Evolutionary conservation across 2,888 invertebrate genomes (phyloP).

Genomic region (Nebria brevicollis): DNA sequence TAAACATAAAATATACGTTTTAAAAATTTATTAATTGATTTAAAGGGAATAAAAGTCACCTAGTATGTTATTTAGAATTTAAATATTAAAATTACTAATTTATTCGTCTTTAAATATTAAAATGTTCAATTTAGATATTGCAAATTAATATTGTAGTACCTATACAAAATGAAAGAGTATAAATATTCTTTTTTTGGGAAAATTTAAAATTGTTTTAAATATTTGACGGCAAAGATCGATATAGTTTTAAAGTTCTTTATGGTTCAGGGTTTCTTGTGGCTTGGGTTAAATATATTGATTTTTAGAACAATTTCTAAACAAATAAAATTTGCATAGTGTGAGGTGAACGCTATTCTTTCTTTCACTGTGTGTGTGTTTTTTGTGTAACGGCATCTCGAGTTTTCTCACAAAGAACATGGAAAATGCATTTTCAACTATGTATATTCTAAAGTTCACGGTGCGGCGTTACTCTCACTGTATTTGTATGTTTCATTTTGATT

Average conservation of each 20-base stretch:
- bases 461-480: not conserved
- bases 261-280: not conserved
- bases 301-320: not conserved
- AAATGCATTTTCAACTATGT: not conserved
- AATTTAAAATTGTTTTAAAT: too few relatives aligned
- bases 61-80: too few relatives aligned
- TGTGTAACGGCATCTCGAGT: not conserved
- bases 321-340: not conserved
- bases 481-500: not conserved
- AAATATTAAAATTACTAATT: too few relatives aligned
- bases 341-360: not conserved
- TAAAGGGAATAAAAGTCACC: too few relatives aligned
- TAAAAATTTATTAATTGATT: not conserved
- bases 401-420: not conserved
- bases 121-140: too few relatives aligned
- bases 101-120: too few relatives aligned
- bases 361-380: not conserved
- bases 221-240: too few relatives aligned
- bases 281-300: not conserved
- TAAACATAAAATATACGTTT: not conserved
- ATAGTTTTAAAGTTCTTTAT: too few relatives aligned
- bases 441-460: not conserved
- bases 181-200: too few relatives aligned
- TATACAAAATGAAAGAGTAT: too few relatives aligned
- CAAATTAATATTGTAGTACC: too few relatives aligned